Conservation (phyloP, 2,113 vertebrate genomes). For the Epinephelus moara region DNA sequence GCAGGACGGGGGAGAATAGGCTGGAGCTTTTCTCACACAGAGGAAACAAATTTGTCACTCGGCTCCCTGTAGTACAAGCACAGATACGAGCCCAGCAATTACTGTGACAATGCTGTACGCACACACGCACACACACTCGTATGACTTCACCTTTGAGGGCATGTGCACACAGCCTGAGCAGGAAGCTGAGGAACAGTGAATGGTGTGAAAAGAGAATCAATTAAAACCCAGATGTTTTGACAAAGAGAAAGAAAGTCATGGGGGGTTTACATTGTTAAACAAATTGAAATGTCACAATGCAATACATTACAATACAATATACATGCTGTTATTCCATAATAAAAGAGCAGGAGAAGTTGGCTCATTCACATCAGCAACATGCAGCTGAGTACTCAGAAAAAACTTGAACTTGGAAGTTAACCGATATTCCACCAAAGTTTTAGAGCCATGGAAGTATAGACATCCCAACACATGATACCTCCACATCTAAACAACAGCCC, state of each 20-base stretch:
- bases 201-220: conserved; percentile 39
- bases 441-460: too few relatives aligned
- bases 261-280: conserved; percentile 29
- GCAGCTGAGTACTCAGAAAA: conserved; percentile 10
- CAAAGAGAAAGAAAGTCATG: conserved; percentile 43
- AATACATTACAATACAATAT: conserved; percentile 40
- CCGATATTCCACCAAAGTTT: neutral
- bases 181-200: conserved; percentile 52
- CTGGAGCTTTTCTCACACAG: conserved; percentile 20
- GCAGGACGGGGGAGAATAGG: conserved; percentile 35
- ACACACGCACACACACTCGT: conserved; percentile 23
- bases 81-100: conserved; percentile 62
- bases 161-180: conserved; percentile 36
- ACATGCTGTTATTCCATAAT: conserved; percentile 44
- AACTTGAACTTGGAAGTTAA: neutral
- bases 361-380: conserved; percentile 37
- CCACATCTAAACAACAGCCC: neutral
- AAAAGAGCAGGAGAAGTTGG: conserved; percentile 11
- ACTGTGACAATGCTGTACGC: conserved; percentile 45
- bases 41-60: conserved; percentile 40
- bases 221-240: conserved; percentile 73
- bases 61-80: conserved; percentile 18
- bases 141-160: conserved; percentile 50
- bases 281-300: conserved; percentile 54
- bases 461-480: neutral